Conservation (phyloP, 92 coral and sea anemone genomes). For the Epizoanthus stellaris region DNA sequence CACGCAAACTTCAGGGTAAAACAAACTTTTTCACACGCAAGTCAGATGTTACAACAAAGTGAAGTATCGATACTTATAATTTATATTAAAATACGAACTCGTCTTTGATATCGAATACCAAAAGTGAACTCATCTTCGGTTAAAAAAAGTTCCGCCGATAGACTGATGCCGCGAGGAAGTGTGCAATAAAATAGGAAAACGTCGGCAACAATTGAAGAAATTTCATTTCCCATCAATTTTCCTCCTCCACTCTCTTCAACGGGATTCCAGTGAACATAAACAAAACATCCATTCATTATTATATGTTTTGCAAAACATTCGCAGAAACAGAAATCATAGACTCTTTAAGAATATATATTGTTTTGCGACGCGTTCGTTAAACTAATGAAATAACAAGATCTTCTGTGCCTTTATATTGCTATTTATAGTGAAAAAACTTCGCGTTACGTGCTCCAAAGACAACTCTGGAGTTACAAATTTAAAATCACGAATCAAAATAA, state of each 20-base stretch:
- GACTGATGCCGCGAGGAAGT: constrained; percentile 1
- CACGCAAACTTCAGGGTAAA: background rate
- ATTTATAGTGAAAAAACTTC: background rate
- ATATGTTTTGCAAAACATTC: background rate
- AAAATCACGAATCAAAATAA: background rate
- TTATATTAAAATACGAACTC: background rate
- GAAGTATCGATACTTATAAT: too few relatives aligned
- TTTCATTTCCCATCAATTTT: constrained; percentile 16
- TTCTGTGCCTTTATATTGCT: too few relatives aligned
- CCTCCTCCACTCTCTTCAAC: background rate
- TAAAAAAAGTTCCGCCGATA: too few relatives aligned
- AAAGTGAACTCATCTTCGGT: background rate
- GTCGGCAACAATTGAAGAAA: background rate
- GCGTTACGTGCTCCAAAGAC: background rate
- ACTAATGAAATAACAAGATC: background rate
- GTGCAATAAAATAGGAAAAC: background rate
- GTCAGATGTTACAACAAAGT: background rate
- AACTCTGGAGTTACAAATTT: background rate
- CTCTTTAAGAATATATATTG: background rate
- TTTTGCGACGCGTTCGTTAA: background rate
- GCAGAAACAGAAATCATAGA: background rate
- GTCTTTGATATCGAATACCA: too few relatives aligned
- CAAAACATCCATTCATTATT: background rate
- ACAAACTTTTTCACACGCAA: constrained; percentile 1
- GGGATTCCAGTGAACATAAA: background rate